Conservation (phyloP, 2,113 vertebrate species). For the Glaucomys volans region DNA sequence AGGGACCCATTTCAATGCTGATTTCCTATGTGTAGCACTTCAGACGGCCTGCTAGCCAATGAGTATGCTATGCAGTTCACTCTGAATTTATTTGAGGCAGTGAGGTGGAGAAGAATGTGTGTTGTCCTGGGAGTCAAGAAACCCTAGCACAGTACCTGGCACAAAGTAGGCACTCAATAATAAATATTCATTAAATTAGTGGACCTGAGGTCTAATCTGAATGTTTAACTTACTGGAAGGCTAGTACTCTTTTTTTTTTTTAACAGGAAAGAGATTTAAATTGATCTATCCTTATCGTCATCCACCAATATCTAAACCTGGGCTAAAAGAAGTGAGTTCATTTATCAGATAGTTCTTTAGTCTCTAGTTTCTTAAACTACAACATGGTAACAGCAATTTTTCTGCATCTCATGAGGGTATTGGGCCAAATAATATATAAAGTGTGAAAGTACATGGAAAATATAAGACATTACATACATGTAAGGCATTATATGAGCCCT, state of each 20-base stretch:
- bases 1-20: constrained; percentile 8
- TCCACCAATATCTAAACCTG: not conserved
- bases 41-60: not conserved
- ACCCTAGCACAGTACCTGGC: not conserved
- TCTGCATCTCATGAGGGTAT: not conserved
- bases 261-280: constrained; percentile 37
- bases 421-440: not conserved
- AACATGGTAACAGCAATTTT: not conserved
- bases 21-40: not conserved
- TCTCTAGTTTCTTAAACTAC: constrained; percentile 10
- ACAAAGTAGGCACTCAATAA: not conserved
- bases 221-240: not conserved
- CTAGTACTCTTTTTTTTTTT: not conserved
- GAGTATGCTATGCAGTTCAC: not conserved
- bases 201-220: not conserved
- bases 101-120: not conserved
- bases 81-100: not conserved
- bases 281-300: not conserved
- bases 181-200: not conserved
- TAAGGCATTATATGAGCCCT: not conserved
- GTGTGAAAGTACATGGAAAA: not conserved
- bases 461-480: not conserved
- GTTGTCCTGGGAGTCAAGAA: not conserved
- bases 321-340: not conserved
- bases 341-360: not conserved